Evolutionary conservation across 2,888 invertebrate genomes (phyloP), one percentile per base, ranked within the genome.

Genomic region (Homarus gammarus): DNA sequence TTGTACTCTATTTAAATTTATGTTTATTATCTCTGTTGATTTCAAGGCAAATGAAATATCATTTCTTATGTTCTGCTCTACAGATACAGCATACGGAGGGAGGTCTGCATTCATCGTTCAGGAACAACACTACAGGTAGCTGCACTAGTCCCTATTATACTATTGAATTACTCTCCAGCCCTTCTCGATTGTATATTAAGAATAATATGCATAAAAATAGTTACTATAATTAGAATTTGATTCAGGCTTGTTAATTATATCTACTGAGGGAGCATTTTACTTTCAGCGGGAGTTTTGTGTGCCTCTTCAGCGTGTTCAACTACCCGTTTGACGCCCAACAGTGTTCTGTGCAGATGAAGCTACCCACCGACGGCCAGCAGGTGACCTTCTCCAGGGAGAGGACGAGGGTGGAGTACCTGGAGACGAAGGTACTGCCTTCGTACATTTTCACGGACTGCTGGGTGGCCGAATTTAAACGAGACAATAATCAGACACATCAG

Each of bases 281-380:
- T 56, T 56, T 56, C 84, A 89, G 89, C 33, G 89, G 68, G 27
- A 79, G 70, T 10, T 89, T 89, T 49, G 85, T 38, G 27, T 89
- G 89, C 44, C 38, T 73, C 68, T 89, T 89, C 73, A 81, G 85
- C 49, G 89, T 64, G 27, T 64, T 64, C 64, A 27, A 64, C 27
- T 64, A 64, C 64, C 64, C 64, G n/a, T 64, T 64, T 79, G 89
- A 89, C 75, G 72, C 56, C 27, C 89, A 89, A 72, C 49, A 31
- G 12, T 89, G 89, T 40, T 36, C 1, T 49, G 15, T 89, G 68
- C 68, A 40, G 27, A 27, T 89, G 31, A 78, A 89, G 56, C 51
- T 89, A 40, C 31, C 78, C n/a, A 44, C 79, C 15, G 61, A 49
- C 36, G 22, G 84, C 27, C 49, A 73, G 40, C 75, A 89, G 88